phyloP scores from a whole-genome alignment of 2,797 vertebrate species.

The Fistularia tabacaria region DNA sequence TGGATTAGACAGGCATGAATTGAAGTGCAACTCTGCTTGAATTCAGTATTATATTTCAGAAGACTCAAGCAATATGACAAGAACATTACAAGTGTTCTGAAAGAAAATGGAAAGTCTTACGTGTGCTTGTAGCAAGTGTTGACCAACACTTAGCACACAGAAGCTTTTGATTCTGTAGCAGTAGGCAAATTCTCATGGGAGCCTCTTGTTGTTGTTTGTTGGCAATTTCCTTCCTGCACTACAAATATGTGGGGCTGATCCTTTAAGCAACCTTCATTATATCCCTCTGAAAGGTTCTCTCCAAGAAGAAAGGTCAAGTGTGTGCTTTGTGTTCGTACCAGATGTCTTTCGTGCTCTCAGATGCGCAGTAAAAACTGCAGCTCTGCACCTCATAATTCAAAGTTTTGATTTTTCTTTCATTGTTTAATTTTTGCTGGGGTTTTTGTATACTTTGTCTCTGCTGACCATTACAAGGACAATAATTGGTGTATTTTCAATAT shows the following conservation, averaged over 20 bases:
- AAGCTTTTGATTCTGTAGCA: constrained; percentile 23
- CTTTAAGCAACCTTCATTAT: constrained; percentile 35
- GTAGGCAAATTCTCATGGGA: constrained; percentile 25
- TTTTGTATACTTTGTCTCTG: no score
- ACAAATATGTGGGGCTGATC: constrained; percentile 14
- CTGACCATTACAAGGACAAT: no score
- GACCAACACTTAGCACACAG: constrained; percentile 27
- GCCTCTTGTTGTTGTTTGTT: constrained; percentile 21
- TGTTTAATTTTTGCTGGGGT: no score
- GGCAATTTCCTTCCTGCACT: background rate
- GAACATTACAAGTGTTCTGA: background rate
- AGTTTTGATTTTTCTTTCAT: no score
- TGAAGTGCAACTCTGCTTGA: no score
- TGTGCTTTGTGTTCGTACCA: background rate
- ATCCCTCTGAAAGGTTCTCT: constrained; percentile 11
- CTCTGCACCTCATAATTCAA: no score
- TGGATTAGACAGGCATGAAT: no score
- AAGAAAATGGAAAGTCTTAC: constrained; percentile 7
- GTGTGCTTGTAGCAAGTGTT: constrained; percentile 35
- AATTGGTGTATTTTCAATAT: no score
- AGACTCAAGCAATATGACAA: no score
- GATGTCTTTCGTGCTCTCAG: constrained; percentile 8
- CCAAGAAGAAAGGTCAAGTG: background rate
- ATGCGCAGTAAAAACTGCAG: background rate
- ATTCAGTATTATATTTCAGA: no score